Conservation (phyloP, 1,140 invertebrate genomes). For the Caenorhabditis tropicalis region DNA sequence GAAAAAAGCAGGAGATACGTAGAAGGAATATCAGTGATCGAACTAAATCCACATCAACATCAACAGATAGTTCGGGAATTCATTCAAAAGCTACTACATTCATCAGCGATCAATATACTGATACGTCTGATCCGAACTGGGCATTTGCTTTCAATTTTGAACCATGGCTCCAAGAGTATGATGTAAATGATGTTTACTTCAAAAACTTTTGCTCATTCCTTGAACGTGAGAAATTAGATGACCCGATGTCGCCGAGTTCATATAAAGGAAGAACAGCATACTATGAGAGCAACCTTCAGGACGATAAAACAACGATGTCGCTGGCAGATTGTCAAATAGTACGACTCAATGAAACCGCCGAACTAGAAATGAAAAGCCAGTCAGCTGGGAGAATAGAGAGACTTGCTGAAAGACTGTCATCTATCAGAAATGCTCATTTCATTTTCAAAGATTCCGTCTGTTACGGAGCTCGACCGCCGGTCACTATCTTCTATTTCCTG, state of each 20-base stretch:
- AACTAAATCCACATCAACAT: background rate
- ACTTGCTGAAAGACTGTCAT: background rate
- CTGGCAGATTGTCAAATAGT: background rate
- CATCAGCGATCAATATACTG: constrained; percentile 5
- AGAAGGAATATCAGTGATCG: constrained; percentile 2
- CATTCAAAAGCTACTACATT: background rate
- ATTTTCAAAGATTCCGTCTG: constrained; percentile 8
- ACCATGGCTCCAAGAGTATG: constrained; percentile 19
- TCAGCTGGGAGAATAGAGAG: constrained; percentile 7
- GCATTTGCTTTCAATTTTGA: constrained; percentile 5
- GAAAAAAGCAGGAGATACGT: background rate
- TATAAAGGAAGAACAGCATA: constrained; percentile 18
- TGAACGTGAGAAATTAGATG: constrained; percentile 12
- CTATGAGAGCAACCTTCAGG: background rate
- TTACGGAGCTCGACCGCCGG: constrained; percentile 14
- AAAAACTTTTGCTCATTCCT: constrained; percentile 32
- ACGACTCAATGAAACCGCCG: background rate
- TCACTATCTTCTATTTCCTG: constrained; percentile 24
- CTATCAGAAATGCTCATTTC: background rate
- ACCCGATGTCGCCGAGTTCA: constrained; percentile 18
- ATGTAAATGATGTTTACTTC: background rate
- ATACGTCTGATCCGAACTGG: constrained; percentile 21
- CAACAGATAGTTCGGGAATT: background rate
- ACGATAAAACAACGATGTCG: background rate
- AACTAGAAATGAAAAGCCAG: background rate